phyloP scores from a whole-genome alignment of 2,797 vertebrate species.

The Alauda arvensis region DNA sequence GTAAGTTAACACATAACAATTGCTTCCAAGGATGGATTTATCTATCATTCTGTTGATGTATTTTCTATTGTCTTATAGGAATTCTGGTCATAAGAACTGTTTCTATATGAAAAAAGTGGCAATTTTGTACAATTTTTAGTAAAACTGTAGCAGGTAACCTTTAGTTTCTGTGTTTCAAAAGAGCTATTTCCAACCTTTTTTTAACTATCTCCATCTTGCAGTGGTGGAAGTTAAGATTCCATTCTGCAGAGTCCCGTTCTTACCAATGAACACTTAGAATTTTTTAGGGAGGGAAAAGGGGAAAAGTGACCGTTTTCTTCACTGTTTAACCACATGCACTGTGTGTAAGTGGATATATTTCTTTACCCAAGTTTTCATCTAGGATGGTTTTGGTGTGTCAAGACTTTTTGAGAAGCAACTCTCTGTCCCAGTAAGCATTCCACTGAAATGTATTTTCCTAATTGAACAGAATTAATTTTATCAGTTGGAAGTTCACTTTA shows the following conservation, averaged over 20 bases:
- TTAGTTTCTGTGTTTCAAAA: slow-evolving; percentile 69
- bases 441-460: slow-evolving; percentile 33
- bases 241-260: slow-evolving; percentile 40
- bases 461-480: slow-evolving; percentile 37
- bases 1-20: slow-evolving; percentile 97
- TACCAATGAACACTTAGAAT: slow-evolving; percentile 34
- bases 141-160: slow-evolving; percentile 64
- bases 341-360: slow-evolving; percentile 49
- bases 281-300: slow-evolving; percentile 61
- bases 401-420: slow-evolving; percentile 11
- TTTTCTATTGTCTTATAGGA: slow-evolving; percentile 78
- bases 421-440: slow-evolving; percentile 23
- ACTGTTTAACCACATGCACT: slow-evolving; percentile 33
- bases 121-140: slow-evolving; percentile 66
- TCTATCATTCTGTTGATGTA: slow-evolving; percentile 83
- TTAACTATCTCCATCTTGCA: slow-evolving; percentile 62
- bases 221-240: slow-evolving; percentile 66
- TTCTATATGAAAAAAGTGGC: slow-evolving; percentile 61
- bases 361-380: slow-evolving; percentile 18
- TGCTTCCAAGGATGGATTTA: slow-evolving; percentile 90
- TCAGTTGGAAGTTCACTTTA: slow-evolving; percentile 17
- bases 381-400: slow-evolving; percentile 39
- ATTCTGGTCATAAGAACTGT: slow-evolving; percentile 72
- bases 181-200: slow-evolving; percentile 72
- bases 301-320: slow-evolving; percentile 37